Evolutionary conservation across 2,888 invertebrate species (phyloP).

Genomic region (Caenorhabditis uteleia): DNA sequence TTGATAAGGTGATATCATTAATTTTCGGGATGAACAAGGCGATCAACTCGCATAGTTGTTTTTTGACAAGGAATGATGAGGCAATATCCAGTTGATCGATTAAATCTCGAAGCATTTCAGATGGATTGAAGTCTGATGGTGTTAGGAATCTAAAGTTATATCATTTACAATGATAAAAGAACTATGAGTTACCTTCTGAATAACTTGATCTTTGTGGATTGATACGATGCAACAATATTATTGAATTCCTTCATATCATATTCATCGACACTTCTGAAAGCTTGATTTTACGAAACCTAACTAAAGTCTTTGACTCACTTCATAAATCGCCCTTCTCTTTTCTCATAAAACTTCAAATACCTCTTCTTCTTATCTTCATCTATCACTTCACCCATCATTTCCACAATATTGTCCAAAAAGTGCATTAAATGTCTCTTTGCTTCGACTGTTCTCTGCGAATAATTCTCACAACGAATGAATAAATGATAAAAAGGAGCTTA

Average conservation of each 20-base stretch:
- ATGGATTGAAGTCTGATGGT: not conserved
- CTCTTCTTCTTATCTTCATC: not conserved
- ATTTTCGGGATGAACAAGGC: constrained; percentile 6
- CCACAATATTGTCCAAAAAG: constrained; percentile 18
- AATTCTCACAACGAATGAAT: no score
- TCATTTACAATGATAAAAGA: no score
- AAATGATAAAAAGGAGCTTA: no score
- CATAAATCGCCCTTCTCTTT: constrained; percentile 3
- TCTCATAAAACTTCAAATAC: constrained; percentile 8
- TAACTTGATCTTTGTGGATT: not conserved
- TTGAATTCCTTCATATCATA: constrained; percentile 34
- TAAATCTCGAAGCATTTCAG: constrained; percentile 14
- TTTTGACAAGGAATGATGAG: constrained; percentile 36
- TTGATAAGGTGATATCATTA: not conserved
- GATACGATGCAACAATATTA: constrained; percentile 9
- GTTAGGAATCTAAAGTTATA: no score
- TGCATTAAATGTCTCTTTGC: no score
- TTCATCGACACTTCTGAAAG: constrained; percentile 14
- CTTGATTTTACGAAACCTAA: no score
- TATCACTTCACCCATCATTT: not conserved
- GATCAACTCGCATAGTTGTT: constrained; percentile 24
- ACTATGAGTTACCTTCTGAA: no score
- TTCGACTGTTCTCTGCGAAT: constrained; percentile 1
- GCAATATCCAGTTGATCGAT: constrained; percentile 40
- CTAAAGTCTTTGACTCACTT: constrained; percentile 11